Evolutionary conservation across 2,888 invertebrate genomes (phyloP).

Genomic region (Pherbina coryleti): DNA sequence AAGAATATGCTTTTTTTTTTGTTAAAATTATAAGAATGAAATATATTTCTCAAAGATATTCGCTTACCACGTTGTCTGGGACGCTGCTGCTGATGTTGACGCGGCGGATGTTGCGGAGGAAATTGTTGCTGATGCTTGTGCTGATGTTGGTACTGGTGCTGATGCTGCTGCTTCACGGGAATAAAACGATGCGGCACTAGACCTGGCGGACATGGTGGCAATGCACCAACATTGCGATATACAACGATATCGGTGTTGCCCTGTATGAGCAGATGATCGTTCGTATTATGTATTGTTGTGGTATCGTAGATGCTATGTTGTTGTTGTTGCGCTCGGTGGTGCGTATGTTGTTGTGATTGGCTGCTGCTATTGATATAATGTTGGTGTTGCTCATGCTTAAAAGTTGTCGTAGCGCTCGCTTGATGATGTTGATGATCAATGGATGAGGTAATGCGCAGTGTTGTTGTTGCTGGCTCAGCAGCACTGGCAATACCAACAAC

Average conservation of each 20-base stretch:
- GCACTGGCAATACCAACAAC: neutral
- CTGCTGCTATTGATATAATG: constrained; percentile 43
- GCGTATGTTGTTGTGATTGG: constrained; percentile 48
- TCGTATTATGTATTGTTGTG: constrained; percentile 52
- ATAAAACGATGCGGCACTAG: constrained; percentile 64
- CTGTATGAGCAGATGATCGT: constrained; percentile 64
- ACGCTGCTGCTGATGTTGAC: constrained; percentile 28
- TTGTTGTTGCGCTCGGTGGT: constrained; percentile 36
- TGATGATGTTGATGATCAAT: constrained; percentile 48
- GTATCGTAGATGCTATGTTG: constrained; percentile 52
- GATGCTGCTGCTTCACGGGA: constrained; percentile 59
- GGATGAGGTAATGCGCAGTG: constrained; percentile 48
- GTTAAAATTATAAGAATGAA: too few species aligned
- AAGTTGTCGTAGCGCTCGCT: neutral
- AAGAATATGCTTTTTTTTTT: too few species aligned
- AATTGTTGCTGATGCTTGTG: neutral
- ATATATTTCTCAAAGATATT: neutral
- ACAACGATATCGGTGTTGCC: constrained; percentile 67
- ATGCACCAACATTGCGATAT: constrained; percentile 61
- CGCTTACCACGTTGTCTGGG: constrained; percentile 35
- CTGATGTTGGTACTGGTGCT: neutral
- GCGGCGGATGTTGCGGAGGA: constrained; percentile 9
- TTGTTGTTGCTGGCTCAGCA: constrained; percentile 47
- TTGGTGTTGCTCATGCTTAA: constrained; percentile 36
- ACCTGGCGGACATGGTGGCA: constrained; percentile 68